Evolutionary conservation across 2,113 vertebrate genomes (phyloP).

Genomic region (Nymphicus hollandicus): DNA sequence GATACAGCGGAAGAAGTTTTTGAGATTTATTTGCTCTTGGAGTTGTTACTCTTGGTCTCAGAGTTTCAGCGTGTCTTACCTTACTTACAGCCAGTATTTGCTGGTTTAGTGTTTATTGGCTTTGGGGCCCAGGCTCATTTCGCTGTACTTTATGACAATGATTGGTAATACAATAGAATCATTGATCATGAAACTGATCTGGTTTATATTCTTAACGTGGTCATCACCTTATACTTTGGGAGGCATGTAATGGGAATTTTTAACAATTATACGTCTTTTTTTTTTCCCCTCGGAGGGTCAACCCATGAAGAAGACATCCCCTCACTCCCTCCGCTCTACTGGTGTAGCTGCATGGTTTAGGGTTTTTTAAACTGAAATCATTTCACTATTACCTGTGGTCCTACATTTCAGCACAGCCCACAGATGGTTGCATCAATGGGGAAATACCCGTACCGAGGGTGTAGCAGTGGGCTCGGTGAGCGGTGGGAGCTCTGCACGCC

Average conservation of each 20-base stretch:
- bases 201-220: not conserved
- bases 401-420: not conserved
- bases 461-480: accelerated
- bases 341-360: not conserved
- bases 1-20: not conserved
- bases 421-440: not conserved
- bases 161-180: not conserved
- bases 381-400: not conserved
- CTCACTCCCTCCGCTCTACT: not conserved
- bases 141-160: not conserved
- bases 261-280: not conserved
- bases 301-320: not conserved
- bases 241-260: not conserved
- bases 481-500: accelerated
- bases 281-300: not conserved
- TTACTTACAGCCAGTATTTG: not conserved
- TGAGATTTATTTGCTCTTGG: not conserved
- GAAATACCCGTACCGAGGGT: not conserved
- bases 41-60: not conserved
- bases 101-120: not conserved
- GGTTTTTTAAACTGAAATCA: not conserved
- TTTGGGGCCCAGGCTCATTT: not conserved
- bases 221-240: not conserved
- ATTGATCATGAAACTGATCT: not conserved
- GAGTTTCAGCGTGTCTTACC: not conserved